These are phyloP conservation scores for Apomyelois bistriatella DNA, from an alignment of 2,888 invertebrate species.

Conservation along the genomic window DNA sequence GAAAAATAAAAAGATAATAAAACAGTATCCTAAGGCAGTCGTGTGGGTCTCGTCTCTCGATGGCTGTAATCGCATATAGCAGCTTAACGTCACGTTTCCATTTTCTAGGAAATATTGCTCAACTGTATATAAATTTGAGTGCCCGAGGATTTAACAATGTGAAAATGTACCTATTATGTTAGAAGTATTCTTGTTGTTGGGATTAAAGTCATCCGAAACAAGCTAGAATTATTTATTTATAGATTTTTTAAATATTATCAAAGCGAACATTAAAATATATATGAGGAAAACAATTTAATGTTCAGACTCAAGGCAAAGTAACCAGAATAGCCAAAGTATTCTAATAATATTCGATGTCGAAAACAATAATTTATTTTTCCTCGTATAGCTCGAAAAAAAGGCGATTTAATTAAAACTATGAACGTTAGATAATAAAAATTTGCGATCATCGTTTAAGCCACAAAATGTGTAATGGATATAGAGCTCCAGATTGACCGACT, in stretches of 20 bases:
- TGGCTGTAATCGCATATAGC: slow-evolving; percentile 11
- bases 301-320: too few relatives aligned
- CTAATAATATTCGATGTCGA: not conserved
- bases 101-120: slow-evolving; percentile 6
- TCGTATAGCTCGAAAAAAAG: not conserved
- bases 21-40: not conserved
- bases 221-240: too few relatives aligned
- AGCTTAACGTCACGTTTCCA: slow-evolving; percentile 11
- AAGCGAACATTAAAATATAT: too few relatives aligned
- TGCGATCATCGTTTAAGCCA: too few relatives aligned
- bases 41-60: slow-evolving; percentile 2
- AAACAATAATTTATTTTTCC: not conserved
- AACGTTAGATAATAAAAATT: too few relatives aligned
- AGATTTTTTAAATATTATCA: too few relatives aligned
- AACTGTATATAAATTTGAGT: slow-evolving; percentile 1
- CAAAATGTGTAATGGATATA: too few relatives aligned
- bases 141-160: slow-evolving; percentile 1
- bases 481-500: too few relatives aligned
- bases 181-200: not conserved
- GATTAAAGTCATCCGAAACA: not conserved
- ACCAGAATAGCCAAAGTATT: not conserved
- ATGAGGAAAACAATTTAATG: too few relatives aligned
- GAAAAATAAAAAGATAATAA: not conserved
- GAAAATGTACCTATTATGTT: not conserved
- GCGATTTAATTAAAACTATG: slow-evolving; percentile 6